These are phyloP conservation scores for Drosophila sulfurigaster DNA, from an alignment of 1,140 invertebrate species.

Conservation along the genomic window DNA sequence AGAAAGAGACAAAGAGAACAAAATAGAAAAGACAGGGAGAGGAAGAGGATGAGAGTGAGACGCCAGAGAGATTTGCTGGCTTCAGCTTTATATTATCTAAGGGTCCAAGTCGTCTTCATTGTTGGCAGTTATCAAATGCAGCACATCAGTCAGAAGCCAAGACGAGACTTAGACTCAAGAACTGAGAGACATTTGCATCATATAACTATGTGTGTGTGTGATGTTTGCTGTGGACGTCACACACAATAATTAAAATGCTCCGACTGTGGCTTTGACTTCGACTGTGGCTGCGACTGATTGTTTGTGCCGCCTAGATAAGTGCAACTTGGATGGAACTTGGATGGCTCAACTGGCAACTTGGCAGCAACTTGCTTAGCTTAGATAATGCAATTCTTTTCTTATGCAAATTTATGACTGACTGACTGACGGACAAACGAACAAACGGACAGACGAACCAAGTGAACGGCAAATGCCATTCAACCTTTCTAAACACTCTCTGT, in stretches of 20 bases:
- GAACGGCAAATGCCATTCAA: conserved; percentile 77
- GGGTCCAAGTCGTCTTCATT: conserved; percentile 67
- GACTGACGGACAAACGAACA: conserved; percentile 59
- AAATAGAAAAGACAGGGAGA: neutral
- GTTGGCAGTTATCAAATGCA: conserved; percentile 80
- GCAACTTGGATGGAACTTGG: conserved; percentile 48
- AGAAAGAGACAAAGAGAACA: neutral
- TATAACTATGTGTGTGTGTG: conserved; percentile 9
- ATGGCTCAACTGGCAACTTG: conserved; percentile 28
- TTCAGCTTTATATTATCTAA: conserved; percentile 72
- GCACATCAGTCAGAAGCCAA: conserved; percentile 59
- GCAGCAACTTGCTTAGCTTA: conserved; percentile 50
- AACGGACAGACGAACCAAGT: conserved; percentile 55
- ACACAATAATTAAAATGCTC: conserved; percentile 81
- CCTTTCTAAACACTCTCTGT: conserved; percentile 73
- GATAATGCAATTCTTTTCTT: conserved; percentile 73
- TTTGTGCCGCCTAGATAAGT: conserved; percentile 69
- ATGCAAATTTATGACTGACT: conserved; percentile 82
- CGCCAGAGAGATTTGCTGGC: conserved; percentile 38
- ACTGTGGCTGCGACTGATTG: conserved; percentile 57
- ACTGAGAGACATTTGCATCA: conserved; percentile 22
- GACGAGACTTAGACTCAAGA: conserved; percentile 16
- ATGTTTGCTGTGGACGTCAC: conserved; percentile 51
- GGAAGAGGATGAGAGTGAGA: neutral
- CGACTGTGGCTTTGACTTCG: conserved; percentile 42